Evolutionary conservation across 2,888 invertebrate genomes (phyloP), one percentile per base, ranked within the genome.

Genomic region (Trachelus tabidus): DNA sequence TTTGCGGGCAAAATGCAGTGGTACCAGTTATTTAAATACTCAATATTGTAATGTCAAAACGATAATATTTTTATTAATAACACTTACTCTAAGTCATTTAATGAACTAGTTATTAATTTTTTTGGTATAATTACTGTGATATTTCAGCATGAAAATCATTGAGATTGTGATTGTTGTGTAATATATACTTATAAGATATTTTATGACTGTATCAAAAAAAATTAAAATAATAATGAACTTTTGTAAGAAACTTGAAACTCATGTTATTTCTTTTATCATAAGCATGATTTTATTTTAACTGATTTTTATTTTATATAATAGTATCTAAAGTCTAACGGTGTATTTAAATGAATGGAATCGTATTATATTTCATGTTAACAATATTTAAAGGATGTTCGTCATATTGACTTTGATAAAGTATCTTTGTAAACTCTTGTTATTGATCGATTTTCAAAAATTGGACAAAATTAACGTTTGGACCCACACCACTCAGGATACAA

Each of bases 271-370:
- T 35, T 71, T 73, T 56, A 76, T 73, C 73, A 15, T 78, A 73
- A 78, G 34, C 40, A 34, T 68, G 56, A 40, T 75, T 78, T 78
- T 78, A 78, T 78, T 78, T 35, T 30, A 76, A 34, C 34, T 73
- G 34, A 37, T n/a, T 68, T 33, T 56, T 76, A 76, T 73, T 33
- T 56, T 68, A 78, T 15, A 23, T 68, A 76, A 73, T 78, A 73
- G 71, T 34, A 31, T 76, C 76, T 78, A 78, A 75, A 68, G 30
- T 71, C 34, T 69, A 71, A 76, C 71, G 69, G 73, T 56, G 33
- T 76, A 78, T 56, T 56, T 56, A 23, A 56, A 34, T 73, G 73
- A 73, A 76, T 73, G 78, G 76, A 76, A 30, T 76, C 35, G 68
- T 78, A 34, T 35, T 56, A 56, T 23, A 23, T 56, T 56, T 56